Evolutionary conservation across 2,797 vertebrate species (phyloP).

Genomic region (Pelobates cultripes): DNA sequence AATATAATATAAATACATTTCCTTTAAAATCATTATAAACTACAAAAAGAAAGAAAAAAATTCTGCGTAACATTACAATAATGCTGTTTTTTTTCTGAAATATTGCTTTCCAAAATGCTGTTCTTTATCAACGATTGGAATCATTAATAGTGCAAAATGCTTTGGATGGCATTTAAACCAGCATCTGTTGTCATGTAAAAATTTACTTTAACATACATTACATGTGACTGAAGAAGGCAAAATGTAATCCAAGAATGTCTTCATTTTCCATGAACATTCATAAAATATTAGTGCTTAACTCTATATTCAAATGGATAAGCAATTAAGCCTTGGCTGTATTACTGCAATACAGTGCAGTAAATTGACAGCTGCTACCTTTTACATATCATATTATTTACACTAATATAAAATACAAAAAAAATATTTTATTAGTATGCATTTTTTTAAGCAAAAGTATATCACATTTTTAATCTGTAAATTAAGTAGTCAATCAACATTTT

Average conservation of each 20-base stretch:
- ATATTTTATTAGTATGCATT: neutral
- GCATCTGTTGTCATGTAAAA: conserved; percentile 21
- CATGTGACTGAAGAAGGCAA: conserved; percentile 4
- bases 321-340: conserved; percentile 22
- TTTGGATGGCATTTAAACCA: conserved; percentile 27
- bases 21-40: no score
- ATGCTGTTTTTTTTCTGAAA: neutral
- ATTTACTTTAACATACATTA: neutral
- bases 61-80: neutral
- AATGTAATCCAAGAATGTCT: neutral
- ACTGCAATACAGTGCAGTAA: conserved; percentile 37
- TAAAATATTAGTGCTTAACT: conserved; percentile 52
- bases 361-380: conserved; percentile 56
- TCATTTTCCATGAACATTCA: conserved; percentile 49
- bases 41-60: no score
- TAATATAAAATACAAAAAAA: neutral
- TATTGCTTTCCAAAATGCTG: neutral
- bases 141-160: conserved; percentile 11
- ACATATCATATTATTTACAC: conserved; percentile 52
- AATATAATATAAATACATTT: no score
- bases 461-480: neutral
- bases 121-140: neutral
- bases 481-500: neutral
- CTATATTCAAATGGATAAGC: conserved; percentile 47
- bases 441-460: neutral